Percentiles rank a stretch among this genome's conserved stretches.
Conservation (phyloP, 2,888 invertebrate genomes). For the Yponomeuta sedellus region DNA sequence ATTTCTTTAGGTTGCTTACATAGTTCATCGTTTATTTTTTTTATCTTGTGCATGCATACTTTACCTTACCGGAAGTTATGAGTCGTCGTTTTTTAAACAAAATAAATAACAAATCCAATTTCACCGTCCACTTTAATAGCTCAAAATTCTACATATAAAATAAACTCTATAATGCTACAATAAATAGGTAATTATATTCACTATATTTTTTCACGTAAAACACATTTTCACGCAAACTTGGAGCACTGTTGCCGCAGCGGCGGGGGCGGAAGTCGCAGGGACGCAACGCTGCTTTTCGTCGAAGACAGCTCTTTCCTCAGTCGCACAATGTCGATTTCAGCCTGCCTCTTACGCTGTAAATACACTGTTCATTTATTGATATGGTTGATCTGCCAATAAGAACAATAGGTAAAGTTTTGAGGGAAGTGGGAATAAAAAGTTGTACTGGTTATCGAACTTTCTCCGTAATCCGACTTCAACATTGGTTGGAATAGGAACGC, state of each 20-base stretch:
- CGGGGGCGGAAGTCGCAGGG: conserved; percentile 79
- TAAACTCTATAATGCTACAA: too few relatives aligned
- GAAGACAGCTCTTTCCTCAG: conserved; percentile 63
- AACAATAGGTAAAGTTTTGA: neutral
- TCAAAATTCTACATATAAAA: too few relatives aligned
- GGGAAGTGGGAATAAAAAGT: neutral
- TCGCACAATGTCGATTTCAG: conserved; percentile 67
- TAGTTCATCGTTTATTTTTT: too few relatives aligned
- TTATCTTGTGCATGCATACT: too few relatives aligned
- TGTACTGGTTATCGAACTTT: neutral
- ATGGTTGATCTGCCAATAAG: neutral
- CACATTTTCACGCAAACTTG: conserved; percentile 46
- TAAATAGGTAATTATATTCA: neutral
- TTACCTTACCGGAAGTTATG: too few relatives aligned
- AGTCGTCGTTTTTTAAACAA: too few relatives aligned
- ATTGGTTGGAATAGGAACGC: too few relatives aligned
- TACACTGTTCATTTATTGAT: conserved; percentile 28
- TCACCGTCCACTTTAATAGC: too few relatives aligned
- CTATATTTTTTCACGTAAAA: conserved; percentile 23
- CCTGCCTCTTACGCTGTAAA: conserved; percentile 70
- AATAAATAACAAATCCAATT: too few relatives aligned
- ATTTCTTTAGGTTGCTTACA: too few relatives aligned
- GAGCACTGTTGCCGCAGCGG: conserved; percentile 48
- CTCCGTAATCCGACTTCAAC: too few relatives aligned
- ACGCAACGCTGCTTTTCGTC: conserved; percentile 62